A percentile compares a stretch with the other conserved stretches of the same genome.
Conservation (phyloP, 1,140 invertebrate species). For the Holcopasites calliopsidis region DNA sequence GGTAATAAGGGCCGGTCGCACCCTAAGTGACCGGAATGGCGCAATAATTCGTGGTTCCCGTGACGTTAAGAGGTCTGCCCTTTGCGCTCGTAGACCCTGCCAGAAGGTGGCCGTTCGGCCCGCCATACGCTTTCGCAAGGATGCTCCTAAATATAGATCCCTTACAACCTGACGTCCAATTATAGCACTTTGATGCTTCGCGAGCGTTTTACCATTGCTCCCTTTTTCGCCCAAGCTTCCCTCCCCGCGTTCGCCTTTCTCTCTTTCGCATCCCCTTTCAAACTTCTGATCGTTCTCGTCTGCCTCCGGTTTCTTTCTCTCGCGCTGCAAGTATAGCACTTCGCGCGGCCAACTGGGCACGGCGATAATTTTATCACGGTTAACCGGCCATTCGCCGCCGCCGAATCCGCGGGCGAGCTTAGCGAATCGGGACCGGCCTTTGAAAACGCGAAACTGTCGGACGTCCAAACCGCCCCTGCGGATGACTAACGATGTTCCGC, state of each 20-base stretch:
- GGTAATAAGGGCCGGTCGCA: slow-evolving; percentile 76
- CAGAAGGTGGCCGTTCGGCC: slow-evolving; percentile 57
- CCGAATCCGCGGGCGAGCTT: slow-evolving; percentile 24
- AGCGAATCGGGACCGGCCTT: slow-evolving; percentile 40
- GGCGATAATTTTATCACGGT: slow-evolving; percentile 70
- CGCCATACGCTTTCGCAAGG: slow-evolving; percentile 69
- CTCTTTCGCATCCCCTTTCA: not conserved
- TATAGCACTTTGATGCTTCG: slow-evolving; percentile 77
- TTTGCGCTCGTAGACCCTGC: slow-evolving; percentile 64
- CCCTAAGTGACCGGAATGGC: slow-evolving; percentile 78
- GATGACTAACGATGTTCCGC: slow-evolving; percentile 50
- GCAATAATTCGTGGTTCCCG: slow-evolving; percentile 77
- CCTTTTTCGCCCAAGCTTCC: not conserved
- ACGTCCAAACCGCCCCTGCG: not conserved
- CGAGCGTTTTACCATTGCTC: slow-evolving; percentile 61
- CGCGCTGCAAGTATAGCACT: not conserved
- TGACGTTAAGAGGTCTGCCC: slow-evolving; percentile 77
- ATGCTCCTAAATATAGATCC: slow-evolving; percentile 75
- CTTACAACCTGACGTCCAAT: slow-evolving; percentile 74
- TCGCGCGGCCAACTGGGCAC: not conserved
- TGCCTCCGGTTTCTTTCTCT: not conserved
- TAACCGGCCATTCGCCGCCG: slow-evolving; percentile 40
- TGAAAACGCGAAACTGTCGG: slow-evolving; percentile 51
- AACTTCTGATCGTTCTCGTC: no score
- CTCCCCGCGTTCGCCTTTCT: not conserved